A percentile compares a stretch with the other conserved stretches of the same genome.
Evolutionary conservation across 2,113 vertebrate species (phyloP).

Genomic region (Pipra filicauda): DNA sequence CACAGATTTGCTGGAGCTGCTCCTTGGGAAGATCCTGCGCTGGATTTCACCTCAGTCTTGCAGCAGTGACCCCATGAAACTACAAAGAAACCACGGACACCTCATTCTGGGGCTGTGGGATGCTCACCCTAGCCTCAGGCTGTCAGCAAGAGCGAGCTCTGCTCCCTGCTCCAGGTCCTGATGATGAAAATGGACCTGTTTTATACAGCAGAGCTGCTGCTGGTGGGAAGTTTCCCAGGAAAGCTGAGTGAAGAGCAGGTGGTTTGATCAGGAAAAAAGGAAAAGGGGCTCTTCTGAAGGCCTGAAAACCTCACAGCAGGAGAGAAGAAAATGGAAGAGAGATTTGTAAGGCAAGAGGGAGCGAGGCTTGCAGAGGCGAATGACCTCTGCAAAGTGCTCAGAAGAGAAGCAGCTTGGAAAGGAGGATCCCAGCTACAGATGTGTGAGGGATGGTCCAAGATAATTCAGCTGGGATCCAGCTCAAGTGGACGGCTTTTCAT

Average conservation of each 20-base stretch:
- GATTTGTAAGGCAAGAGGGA: conserved; percentile 8
- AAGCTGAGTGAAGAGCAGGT: neutral
- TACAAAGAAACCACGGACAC: neutral
- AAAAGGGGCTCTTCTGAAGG: neutral
- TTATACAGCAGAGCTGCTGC: neutral
- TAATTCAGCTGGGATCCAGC: neutral
- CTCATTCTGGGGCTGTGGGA: neutral
- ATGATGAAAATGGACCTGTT: neutral
- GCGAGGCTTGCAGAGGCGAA: neutral
- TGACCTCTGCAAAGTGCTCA: neutral
- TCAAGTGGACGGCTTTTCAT: neutral
- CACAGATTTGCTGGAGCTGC: neutral
- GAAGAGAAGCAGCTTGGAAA: conserved; percentile 8
- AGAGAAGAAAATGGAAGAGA: neutral
- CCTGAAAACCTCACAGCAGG: neutral
- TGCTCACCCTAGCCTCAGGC: neutral
- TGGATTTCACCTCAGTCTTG: neutral
- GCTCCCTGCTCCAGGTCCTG: neutral
- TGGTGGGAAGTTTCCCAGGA: neutral
- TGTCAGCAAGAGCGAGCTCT: neutral
- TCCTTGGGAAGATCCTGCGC: neutral
- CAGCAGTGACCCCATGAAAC: neutral
- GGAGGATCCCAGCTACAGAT: neutral
- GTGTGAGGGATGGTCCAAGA: neutral
- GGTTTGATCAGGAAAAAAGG: neutral